Percentiles rank a stretch among this genome's conserved stretches.
Conservation (phyloP, 2,797 vertebrate species). For the Eurystomus glaucurus region DNA sequence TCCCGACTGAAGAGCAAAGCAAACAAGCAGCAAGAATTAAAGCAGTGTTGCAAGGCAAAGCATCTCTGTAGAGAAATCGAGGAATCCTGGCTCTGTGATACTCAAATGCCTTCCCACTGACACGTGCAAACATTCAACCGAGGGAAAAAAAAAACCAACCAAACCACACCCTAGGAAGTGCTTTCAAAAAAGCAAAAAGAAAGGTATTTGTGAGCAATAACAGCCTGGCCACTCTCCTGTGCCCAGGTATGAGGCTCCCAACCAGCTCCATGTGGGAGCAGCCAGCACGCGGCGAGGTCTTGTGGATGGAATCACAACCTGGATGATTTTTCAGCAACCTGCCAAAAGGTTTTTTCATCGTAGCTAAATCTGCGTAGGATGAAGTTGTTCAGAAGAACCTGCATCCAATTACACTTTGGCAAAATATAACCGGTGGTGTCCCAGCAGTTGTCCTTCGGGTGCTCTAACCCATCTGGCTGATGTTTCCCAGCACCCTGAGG, state of each 20-base stretch:
- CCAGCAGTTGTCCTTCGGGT: not conserved
- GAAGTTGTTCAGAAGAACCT: not conserved
- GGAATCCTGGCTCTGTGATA: constrained; percentile 60
- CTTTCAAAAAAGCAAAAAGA: not conserved
- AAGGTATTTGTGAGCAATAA: not conserved
- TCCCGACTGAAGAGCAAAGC: constrained; percentile 62
- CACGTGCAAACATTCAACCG: not conserved
- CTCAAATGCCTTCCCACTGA: constrained; percentile 39
- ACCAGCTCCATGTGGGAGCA: not conserved
- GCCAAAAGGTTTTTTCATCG: not conserved
- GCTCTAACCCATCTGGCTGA: not conserved
- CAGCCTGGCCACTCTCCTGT: not conserved
- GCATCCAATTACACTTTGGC: not conserved
- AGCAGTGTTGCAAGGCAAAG: not conserved
- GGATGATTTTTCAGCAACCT: not conserved
- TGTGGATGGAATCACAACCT: not conserved
- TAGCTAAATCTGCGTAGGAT: not conserved
- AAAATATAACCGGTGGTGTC: not conserved
- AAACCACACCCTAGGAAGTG: not conserved
- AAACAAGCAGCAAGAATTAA: constrained; percentile 66
- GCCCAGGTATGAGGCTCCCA: not conserved
- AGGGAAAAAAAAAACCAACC: not conserved
- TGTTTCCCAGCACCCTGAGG: not conserved
- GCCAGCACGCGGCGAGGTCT: not conserved
- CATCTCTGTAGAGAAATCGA: constrained; percentile 44